Percentiles rank a stretch among this genome's conserved stretches.
Conservation (phyloP, 2,797 vertebrate genomes). For the Amblyopsis hoosieri region DNA sequence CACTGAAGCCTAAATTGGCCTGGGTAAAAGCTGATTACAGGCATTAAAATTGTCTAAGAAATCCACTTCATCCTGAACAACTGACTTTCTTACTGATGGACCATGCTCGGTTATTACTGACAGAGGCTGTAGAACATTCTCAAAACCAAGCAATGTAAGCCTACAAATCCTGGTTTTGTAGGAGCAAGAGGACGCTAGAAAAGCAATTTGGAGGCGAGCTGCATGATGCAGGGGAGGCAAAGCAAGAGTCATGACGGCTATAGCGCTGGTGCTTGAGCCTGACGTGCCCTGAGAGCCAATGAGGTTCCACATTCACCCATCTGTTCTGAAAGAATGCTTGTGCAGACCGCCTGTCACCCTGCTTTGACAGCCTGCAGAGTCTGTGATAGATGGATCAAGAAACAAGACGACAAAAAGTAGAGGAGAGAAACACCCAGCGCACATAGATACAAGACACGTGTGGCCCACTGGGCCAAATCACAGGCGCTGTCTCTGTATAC, state of each 20-base stretch:
- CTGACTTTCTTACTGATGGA: slow-evolving; percentile 12
- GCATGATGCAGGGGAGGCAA: slow-evolving; percentile 34
- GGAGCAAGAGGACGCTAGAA: slow-evolving; percentile 30
- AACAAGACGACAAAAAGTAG: slow-evolving; percentile 43
- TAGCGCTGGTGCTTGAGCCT: slow-evolving; percentile 42
- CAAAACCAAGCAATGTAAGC: slow-evolving; percentile 50
- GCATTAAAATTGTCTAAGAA: slow-evolving; percentile 13
- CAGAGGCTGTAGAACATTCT: slow-evolving; percentile 41
- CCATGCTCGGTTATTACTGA: slow-evolving; percentile 43
- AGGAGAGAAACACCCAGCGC: slow-evolving; percentile 42
- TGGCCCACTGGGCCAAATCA: slow-evolving; percentile 73
- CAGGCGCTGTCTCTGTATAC: slow-evolving; percentile 69
- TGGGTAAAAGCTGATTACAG: slow-evolving; percentile 21
- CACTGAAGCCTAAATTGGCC: slow-evolving; percentile 43
- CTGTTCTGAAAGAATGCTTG: slow-evolving; percentile 53
- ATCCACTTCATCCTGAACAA: slow-evolving; percentile 23
- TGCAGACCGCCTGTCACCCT: slow-evolving; percentile 60
- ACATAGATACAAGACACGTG: slow-evolving; percentile 60
- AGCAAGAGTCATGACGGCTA: slow-evolving; percentile 39
- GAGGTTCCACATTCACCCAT: slow-evolving; percentile 60
- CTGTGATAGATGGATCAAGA: slow-evolving; percentile 69
- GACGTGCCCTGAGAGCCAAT: slow-evolving; percentile 71
- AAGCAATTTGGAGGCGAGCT: slow-evolving; percentile 63
- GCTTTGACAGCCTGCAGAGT: slow-evolving; percentile 60
- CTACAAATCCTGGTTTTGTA: slow-evolving; percentile 35